Conservation (phyloP, 1,140 invertebrate genomes). For the roundworm (Caenorhabditis elegans) region DNA sequence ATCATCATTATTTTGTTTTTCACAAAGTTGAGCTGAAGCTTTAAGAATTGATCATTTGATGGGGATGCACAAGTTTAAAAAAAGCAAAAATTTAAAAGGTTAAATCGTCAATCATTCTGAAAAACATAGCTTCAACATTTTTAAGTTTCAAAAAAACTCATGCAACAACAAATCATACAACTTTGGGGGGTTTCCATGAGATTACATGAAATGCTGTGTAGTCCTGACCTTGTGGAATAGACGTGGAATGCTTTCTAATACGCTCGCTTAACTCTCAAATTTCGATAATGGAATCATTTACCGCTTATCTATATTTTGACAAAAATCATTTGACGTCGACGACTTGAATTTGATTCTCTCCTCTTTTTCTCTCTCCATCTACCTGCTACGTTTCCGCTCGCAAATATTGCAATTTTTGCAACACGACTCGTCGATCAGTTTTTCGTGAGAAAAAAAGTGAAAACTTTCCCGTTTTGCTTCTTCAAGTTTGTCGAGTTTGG, state of each 20-base stretch:
- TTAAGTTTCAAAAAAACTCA: too few relatives aligned
- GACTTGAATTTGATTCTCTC: neutral
- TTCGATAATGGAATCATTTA: slow-evolving; percentile 27
- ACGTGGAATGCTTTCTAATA: slow-evolving; percentile 29
- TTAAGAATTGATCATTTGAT: too few relatives aligned
- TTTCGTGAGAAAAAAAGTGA: neutral
- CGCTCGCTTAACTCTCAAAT: slow-evolving; percentile 16
- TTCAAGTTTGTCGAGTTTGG: neutral
- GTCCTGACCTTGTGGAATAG: neutral
- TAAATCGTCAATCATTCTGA: too few relatives aligned
- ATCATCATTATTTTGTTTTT: too few relatives aligned
- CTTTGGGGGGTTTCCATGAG: too few relatives aligned
- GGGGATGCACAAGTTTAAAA: too few relatives aligned
- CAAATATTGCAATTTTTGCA: neutral
- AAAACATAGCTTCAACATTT: too few relatives aligned
- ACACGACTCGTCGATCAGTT: neutral
- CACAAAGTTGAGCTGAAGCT: too few relatives aligned
- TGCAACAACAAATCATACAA: too few relatives aligned
- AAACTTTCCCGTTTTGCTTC: neutral
- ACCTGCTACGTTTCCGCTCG: slow-evolving; percentile 5
- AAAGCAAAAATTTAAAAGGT: too few relatives aligned
- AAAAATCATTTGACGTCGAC: slow-evolving; percentile 27
- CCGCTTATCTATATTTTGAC: slow-evolving; percentile 33
- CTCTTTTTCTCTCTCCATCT: neutral
- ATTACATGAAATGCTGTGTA: neutral